Evolutionary conservation across 2,797 vertebrate genomes (phyloP).

Genomic region (Hippocampus kuda): DNA sequence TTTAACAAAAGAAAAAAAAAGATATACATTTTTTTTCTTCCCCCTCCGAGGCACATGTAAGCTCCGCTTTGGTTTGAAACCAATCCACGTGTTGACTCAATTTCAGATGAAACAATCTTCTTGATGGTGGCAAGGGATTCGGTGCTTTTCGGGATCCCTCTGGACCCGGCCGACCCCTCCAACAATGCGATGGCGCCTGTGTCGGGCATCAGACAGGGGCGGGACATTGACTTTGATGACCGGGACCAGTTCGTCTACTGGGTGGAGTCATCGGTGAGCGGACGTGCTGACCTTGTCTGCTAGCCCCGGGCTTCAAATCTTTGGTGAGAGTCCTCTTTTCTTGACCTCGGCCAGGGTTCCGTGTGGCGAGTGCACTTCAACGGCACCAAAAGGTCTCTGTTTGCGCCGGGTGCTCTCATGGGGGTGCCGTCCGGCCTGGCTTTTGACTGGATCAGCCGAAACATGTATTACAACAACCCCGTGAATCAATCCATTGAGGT

Average conservation of each 20-base stretch:
- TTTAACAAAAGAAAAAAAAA: too few relatives aligned
- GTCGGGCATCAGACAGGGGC: slow-evolving; percentile 54
- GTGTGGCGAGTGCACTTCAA: slow-evolving; percentile 63
- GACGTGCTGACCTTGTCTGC: neutral
- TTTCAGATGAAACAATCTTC: slow-evolving; percentile 57
- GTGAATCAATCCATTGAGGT: slow-evolving; percentile 61
- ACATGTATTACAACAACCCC: slow-evolving; percentile 69
- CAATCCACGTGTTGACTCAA: neutral
- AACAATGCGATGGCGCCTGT: slow-evolving; percentile 65
- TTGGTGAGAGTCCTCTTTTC: too few relatives aligned
- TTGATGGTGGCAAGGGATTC: slow-evolving; percentile 64
- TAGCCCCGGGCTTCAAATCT: too few relatives aligned
- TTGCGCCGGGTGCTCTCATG: slow-evolving; percentile 62
- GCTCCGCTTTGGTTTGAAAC: neutral
- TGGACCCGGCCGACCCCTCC: slow-evolving; percentile 58
- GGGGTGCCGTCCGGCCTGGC: slow-evolving; percentile 63
- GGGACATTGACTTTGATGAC: slow-evolving; percentile 68
- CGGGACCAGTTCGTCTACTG: slow-evolving; percentile 63
- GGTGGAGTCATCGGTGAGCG: slow-evolving; percentile 61
- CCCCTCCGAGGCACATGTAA: too few relatives aligned
- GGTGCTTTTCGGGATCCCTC: slow-evolving; percentile 63
- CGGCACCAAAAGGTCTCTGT: slow-evolving; percentile 60
- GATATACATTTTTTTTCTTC: too few relatives aligned
- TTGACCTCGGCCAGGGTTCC: slow-evolving; percentile 45
- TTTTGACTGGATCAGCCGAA: slow-evolving; percentile 67